A percentile compares a stretch with the other conserved stretches of the same genome.
phyloP scores from a whole-genome alignment of 2,888 invertebrate genomes.

The Ectemnius lituratus region DNA sequence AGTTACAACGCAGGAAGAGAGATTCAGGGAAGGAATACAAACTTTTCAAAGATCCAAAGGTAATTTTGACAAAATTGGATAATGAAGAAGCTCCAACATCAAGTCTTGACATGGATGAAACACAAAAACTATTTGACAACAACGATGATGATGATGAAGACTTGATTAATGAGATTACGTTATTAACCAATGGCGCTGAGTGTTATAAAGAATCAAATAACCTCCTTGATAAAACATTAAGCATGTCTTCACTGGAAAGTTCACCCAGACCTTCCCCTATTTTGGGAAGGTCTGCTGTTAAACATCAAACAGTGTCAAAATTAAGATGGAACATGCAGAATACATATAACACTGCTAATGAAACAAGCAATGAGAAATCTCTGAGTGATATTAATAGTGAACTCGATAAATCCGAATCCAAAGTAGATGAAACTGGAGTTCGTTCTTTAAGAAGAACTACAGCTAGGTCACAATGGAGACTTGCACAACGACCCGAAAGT shows the following conservation, averaged over 20 bases:
- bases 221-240: too few relatives aligned
- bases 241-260: neutral
- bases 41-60: slow-evolving; percentile 28
- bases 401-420: neutral
- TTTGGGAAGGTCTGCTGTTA: neutral
- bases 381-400: neutral
- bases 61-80: slow-evolving; percentile 49
- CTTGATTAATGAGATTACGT: too few relatives aligned
- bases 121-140: neutral
- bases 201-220: too few relatives aligned
- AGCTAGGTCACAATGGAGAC: too few relatives aligned
- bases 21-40: slow-evolving; percentile 22
- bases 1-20: neutral
- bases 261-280: neutral
- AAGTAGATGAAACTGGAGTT: neutral
- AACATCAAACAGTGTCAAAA: neutral
- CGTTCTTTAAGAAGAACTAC: neutral
- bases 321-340: neutral
- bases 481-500: too few relatives aligned
- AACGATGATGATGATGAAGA: too few relatives aligned
- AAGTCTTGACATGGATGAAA: neutral
- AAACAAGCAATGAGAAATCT: neutral
- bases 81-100: neutral
- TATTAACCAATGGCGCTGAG: too few relatives aligned
- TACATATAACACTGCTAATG: neutral